A percentile compares a stretch with the other conserved stretches of the same genome.
These are phyloP conservation scores for Rhynchonycteris naso DNA, from an alignment of 2,797 vertebrate genomes.

Conservation along the genomic window DNA sequence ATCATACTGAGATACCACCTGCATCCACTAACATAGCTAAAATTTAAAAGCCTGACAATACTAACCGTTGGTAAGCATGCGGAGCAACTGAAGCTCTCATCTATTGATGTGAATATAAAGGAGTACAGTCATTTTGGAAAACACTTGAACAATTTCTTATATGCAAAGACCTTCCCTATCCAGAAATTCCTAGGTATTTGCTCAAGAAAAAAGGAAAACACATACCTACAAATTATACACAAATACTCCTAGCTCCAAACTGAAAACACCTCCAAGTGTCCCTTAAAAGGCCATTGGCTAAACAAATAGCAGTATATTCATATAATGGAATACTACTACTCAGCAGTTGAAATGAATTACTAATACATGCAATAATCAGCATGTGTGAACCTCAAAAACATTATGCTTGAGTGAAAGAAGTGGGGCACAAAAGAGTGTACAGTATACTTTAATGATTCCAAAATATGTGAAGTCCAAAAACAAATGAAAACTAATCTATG, in stretches of 20 bases:
- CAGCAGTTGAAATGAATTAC: not conserved
- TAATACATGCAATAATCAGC: not conserved
- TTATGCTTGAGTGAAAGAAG: not conserved
- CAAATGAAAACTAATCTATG: not conserved
- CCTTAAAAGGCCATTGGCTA: not conserved
- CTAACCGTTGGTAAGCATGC: not conserved
- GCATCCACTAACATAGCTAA: not conserved
- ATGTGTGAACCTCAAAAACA: constrained; percentile 17
- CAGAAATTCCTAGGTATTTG: not conserved
- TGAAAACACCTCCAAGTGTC: not conserved
- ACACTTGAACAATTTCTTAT: not conserved
- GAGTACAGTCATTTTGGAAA: not conserved
- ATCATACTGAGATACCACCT: not conserved
- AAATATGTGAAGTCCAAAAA: constrained; percentile 32
- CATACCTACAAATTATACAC: not conserved
- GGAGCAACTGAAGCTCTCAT: not conserved
- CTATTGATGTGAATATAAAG: not conserved
- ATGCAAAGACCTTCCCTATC: not conserved
- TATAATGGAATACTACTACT: not conserved
- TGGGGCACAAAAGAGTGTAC: not conserved
- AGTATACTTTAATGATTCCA: not conserved
- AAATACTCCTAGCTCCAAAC: not conserved
- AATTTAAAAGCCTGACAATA: not conserved
- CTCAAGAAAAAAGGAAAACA: constrained; percentile 33
- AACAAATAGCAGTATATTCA: not conserved